Conservation (phyloP, 2,113 vertebrate genomes). For the Pluvialis apricaria region DNA sequence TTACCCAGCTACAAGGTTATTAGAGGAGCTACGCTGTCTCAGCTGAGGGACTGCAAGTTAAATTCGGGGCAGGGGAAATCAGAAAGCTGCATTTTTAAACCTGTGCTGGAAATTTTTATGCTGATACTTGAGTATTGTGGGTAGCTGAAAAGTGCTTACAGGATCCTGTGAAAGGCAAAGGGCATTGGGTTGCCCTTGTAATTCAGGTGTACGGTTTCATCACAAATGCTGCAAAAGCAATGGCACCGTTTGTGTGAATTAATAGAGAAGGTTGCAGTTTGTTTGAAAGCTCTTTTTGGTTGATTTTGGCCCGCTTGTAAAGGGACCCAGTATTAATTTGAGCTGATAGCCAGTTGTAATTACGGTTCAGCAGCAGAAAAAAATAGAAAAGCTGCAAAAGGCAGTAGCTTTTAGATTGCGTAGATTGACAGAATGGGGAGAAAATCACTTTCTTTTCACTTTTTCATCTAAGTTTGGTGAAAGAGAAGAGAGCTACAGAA, state of each 20-base stretch:
- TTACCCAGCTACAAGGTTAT: neutral
- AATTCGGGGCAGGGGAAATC: fast-evolving
- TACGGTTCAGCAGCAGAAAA: neutral
- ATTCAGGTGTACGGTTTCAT: neutral
- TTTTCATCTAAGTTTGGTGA: neutral
- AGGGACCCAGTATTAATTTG: neutral
- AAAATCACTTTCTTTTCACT: neutral
- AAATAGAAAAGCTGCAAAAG: neutral
- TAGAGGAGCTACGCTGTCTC: neutral
- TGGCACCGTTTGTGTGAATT: neutral
- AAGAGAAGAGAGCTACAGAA: neutral
- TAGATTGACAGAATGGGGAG: neutral
- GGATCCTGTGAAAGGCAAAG: neutral
- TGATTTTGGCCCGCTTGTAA: neutral
- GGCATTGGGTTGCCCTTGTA: neutral
- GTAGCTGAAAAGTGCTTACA: neutral
- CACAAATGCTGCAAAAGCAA: neutral
- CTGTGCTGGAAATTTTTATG: neutral
- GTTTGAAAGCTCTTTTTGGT: neutral
- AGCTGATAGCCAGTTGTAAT: neutral
- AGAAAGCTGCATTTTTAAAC: neutral
- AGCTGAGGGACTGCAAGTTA: neutral
- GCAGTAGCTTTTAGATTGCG: neutral
- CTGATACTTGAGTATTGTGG: neutral
- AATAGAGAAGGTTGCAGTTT: neutral